These are phyloP conservation scores for Tillus elongatus DNA, from an alignment of 2,888 invertebrate species.

Conservation along the genomic window DNA sequence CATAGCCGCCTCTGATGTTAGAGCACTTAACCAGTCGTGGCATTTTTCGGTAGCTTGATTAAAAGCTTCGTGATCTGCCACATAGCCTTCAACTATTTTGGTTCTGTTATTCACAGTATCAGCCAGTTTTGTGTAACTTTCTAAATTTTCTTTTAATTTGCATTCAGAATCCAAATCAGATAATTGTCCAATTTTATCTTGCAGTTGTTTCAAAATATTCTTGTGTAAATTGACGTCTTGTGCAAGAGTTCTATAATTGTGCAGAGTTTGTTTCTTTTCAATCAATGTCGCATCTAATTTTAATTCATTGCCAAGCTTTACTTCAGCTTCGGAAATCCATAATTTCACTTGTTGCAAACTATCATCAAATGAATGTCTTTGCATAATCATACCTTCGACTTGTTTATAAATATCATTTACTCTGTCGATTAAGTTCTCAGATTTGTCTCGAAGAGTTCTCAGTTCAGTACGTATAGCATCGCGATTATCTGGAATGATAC, in stretches of 20 bases:
- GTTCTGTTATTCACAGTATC: conserved; percentile 61
- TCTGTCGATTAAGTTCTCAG: conserved; percentile 76
- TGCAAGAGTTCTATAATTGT: conserved; percentile 66
- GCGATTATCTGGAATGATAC: conserved; percentile 78
- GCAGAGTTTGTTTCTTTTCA: conserved; percentile 81
- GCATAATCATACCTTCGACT: conserved; percentile 80
- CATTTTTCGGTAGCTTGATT: conserved; percentile 73
- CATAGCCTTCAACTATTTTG: conserved; percentile 57
- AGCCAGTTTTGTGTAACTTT: conserved; percentile 60
- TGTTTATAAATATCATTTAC: conserved; percentile 77
- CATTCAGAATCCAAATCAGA: conserved; percentile 71
- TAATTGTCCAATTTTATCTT: conserved; percentile 70
- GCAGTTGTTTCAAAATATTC: conserved; percentile 72
- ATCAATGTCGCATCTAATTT: conserved; percentile 70
- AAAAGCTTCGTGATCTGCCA: conserved; percentile 73
- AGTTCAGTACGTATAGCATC: conserved; percentile 77
- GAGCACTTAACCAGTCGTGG: conserved; percentile 71
- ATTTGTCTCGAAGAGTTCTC: conserved; percentile 67
- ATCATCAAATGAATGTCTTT: conserved; percentile 88
- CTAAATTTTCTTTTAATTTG: conserved; percentile 63
- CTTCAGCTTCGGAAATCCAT: conserved; percentile 75
- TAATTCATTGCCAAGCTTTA: conserved; percentile 60
- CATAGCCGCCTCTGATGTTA: conserved; percentile 68
- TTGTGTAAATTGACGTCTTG: conserved; percentile 84
- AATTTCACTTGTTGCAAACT: conserved; percentile 79